These are phyloP conservation scores for Ciconia boyciana DNA, from an alignment of 2,113 vertebrate species.

Conservation along the genomic window DNA sequence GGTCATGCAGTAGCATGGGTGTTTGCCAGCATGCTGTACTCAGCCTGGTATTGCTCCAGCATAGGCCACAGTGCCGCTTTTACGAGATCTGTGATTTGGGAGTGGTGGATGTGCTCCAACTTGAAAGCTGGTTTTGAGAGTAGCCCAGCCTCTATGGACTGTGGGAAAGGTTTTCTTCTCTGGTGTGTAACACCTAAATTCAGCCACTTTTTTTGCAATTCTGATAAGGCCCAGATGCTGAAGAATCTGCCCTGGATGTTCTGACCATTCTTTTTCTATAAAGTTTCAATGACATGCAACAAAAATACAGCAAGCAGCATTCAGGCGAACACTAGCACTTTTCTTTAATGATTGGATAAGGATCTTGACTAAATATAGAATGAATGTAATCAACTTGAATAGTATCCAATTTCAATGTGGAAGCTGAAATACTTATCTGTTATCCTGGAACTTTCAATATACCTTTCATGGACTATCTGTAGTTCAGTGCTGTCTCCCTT, in stretches of 20 bases:
- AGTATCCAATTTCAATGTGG: not conserved
- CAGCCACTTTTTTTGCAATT: not conserved
- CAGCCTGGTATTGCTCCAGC: fast-evolving
- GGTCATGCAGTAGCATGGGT: not conserved
- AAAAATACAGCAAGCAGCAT: not conserved
- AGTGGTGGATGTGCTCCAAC: not conserved
- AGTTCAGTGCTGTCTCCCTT: not conserved
- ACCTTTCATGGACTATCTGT: not conserved
- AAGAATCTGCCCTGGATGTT: not conserved
- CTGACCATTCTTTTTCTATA: not conserved
- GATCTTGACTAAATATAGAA: not conserved
- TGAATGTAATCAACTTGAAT: not conserved
- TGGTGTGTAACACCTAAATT: not conserved
- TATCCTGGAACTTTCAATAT: not conserved
- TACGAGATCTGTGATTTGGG: fast-evolving
- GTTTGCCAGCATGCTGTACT: fast-evolving
- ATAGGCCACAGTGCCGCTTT: not conserved
- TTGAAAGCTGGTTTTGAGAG: not conserved
- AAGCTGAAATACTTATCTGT: not conserved
- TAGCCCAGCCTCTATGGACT: not conserved
- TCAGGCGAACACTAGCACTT: not conserved
- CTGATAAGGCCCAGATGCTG: not conserved
- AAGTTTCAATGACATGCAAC: not conserved
- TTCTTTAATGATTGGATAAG: not conserved
- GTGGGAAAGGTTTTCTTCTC: not conserved